Conservation (phyloP, 2,113 vertebrate species). For the Pica pica region DNA sequence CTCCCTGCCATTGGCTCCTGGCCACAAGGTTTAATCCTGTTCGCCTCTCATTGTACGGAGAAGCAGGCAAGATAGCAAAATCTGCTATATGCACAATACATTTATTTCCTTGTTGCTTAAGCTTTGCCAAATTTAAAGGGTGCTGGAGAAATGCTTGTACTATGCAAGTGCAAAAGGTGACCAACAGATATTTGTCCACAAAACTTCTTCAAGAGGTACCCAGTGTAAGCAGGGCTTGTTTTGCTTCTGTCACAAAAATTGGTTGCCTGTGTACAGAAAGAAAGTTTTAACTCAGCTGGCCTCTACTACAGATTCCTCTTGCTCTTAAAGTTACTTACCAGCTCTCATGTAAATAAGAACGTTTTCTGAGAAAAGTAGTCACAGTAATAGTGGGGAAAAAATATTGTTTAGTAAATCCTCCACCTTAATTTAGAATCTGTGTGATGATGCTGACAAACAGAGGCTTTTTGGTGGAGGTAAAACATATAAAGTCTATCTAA, state of each 20-base stretch:
- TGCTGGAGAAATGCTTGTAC: background rate
- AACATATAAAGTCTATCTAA: background rate
- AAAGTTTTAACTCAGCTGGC: background rate
- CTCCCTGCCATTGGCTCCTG: background rate
- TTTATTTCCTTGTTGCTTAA: background rate
- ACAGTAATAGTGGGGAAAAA: rapidly evolving
- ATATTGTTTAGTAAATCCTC: background rate
- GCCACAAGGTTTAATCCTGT: background rate
- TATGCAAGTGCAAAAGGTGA: background rate
- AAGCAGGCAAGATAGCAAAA: background rate
- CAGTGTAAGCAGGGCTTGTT: background rate
- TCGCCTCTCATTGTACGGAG: background rate
- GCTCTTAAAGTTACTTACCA: background rate
- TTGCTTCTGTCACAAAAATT: background rate
- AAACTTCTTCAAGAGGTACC: background rate
- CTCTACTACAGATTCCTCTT: background rate
- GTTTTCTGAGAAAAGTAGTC: background rate
- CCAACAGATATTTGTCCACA: background rate
- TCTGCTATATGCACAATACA: background rate
- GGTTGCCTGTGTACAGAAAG: background rate
- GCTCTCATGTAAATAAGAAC: background rate
- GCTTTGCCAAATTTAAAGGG: background rate
- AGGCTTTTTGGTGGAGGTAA: background rate
- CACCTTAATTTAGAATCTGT: background rate
- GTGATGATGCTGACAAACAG: background rate